Evolutionary conservation across 2,797 vertebrate species (phyloP).

Genomic region (Dromococcyx pavoninus): DNA sequence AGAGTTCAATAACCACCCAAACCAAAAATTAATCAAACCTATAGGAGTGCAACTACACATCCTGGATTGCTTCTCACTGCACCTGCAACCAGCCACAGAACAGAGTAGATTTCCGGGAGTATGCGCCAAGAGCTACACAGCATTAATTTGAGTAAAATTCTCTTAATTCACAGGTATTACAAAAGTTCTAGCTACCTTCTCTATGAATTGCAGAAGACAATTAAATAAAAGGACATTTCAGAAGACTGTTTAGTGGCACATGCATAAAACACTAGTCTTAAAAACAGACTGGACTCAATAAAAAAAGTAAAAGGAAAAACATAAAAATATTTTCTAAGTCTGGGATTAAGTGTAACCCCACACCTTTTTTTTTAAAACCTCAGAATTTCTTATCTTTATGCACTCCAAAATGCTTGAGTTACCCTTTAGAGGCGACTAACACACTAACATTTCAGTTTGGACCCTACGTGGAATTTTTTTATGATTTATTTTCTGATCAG

Average conservation of each 20-base stretch:
- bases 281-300: not conserved
- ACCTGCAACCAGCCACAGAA: not conserved
- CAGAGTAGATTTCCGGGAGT: not conserved
- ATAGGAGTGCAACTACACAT: not conserved
- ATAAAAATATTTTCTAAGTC: not conserved
- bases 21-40: not conserved
- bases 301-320: not conserved
- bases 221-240: not conserved
- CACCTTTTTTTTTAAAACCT: not conserved
- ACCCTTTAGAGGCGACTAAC: not conserved
- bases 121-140: fast-evolving
- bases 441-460: not conserved
- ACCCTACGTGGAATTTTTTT: not conserved
- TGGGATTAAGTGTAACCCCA: not conserved
- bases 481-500: not conserved
- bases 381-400: not conserved
- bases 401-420: not conserved
- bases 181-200: not conserved
- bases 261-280: not conserved
- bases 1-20: not conserved
- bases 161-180: not conserved
- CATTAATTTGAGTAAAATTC: not conserved
- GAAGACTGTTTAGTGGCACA: not conserved
- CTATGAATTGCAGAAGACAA: not conserved
- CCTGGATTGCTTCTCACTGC: not conserved